Base-by-base conservation (phyloP, 1,140 invertebrate species). In the Plectus sambesii region DNA sequence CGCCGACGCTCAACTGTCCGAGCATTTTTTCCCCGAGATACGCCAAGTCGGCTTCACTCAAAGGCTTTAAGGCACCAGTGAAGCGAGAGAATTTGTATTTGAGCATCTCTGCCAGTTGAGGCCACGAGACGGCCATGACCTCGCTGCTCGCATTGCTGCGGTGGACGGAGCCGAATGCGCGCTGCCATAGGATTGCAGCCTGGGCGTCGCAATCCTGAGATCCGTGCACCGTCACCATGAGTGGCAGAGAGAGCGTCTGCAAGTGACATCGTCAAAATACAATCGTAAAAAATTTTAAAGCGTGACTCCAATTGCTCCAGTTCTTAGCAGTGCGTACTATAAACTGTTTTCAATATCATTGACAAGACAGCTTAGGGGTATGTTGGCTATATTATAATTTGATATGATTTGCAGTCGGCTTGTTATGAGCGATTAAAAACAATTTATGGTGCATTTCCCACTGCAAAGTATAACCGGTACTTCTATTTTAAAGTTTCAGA, bases 121-220 rank as follows among this genome's bases (percentile, higher is more conserved):
- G 25, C 61, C 64, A 67, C 6, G 66, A 26, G 6, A 61, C 66
- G 19, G 54, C 51, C 9, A 47, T 43, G 12, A 69, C 47, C 35
- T 69, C 64, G 17, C 59, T 26, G 6, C 40, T 35, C 1, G 23
- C 41, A 44, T 53, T 58, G 12, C 55, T 45, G 8, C 55, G 50
- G 24, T 57, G 57, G n/a, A 69, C 64, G 17, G 58, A 51, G 5
- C 63, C 58, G 50, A 67, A 67, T 2, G 64, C 64, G 5, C 66
- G 49, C 38, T 67, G 66, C 64, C 64, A 67, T 12, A 67, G 49
- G 42, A 67, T 67, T 2, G 64, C 63, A 2, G 57, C 67, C 38
- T 67, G 64, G 2, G 64, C 66, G 44, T 69, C 66, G 39, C 64
- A 69, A 38, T 67, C 64, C 51, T 67, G 64, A 3, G 64, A 67